phyloP scores from a whole-genome alignment of 2,888 invertebrate species.

The Acleris cristana region DNA sequence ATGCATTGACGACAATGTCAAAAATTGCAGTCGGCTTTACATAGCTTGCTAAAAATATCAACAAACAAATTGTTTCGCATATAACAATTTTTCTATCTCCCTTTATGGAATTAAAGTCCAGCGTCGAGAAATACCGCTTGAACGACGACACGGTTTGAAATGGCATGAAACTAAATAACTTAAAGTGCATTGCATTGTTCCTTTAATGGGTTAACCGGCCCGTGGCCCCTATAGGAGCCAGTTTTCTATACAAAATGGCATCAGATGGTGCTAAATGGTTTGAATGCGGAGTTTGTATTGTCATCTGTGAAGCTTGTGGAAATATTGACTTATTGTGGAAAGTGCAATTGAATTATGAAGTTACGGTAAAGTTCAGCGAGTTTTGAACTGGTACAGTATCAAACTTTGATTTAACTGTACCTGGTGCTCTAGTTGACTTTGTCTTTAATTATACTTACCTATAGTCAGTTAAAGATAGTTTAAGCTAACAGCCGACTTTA shows the following conservation, averaged over 20 bases:
- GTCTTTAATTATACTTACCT: no score
- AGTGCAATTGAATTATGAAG: background rate
- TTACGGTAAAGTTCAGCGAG: no score
- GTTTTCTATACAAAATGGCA: background rate
- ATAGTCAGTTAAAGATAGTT: no score
- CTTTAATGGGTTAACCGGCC: background rate
- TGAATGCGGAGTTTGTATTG: background rate
- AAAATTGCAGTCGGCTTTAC: no score
- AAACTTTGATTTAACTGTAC: no score
- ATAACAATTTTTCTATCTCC: background rate
- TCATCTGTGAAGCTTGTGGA: background rate
- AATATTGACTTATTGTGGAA: background rate
- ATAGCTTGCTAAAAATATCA: no score
- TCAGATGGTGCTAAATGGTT: background rate
- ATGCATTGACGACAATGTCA: no score
- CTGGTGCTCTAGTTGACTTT: no score
- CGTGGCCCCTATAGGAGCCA: background rate
- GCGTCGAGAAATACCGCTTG: background rate
- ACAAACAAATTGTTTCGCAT: no score
- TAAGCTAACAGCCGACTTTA: no score
- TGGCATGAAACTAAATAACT: conserved; percentile 1
- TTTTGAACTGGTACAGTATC: no score
- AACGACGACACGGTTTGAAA: background rate
- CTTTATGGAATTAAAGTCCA: background rate
- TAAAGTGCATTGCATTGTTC: conserved; percentile 7